Percentiles rank a stretch among this genome's conserved stretches.
Conservation (phyloP, 2,797 vertebrate genomes). For the Miichthys miiuy region DNA sequence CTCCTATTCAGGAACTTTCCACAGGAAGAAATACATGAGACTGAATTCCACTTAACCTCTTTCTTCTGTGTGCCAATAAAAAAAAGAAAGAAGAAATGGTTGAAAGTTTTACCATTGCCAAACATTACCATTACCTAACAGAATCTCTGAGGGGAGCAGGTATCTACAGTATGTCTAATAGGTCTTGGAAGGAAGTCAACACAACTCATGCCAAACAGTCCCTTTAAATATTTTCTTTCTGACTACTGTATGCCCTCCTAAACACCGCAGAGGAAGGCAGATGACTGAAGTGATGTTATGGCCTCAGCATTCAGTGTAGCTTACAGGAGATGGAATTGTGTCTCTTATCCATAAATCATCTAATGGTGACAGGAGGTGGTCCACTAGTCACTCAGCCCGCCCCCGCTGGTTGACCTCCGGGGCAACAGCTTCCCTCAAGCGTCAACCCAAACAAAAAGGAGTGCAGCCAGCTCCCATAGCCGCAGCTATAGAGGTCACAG, state of each 20-base stretch:
- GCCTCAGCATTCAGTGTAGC: slow-evolving; percentile 48
- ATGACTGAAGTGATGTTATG: slow-evolving; percentile 43
- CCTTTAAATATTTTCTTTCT: slow-evolving; percentile 59
- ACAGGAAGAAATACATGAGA: slow-evolving; percentile 72
- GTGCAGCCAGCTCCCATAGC: slow-evolving; percentile 71
- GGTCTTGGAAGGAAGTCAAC: slow-evolving; percentile 56
- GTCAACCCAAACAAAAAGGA: slow-evolving; percentile 75
- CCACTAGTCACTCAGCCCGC: slow-evolving; percentile 63
- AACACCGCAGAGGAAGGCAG: slow-evolving; percentile 28
- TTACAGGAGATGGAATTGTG: slow-evolving; percentile 78
- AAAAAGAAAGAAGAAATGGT: slow-evolving; percentile 35
- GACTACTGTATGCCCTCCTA: slow-evolving; percentile 22
- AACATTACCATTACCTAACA: slow-evolving; percentile 65
- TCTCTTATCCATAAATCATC: slow-evolving; percentile 82
- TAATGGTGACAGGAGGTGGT: slow-evolving; percentile 78
- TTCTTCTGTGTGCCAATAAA: slow-evolving; percentile 52
- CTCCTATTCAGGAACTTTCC: slow-evolving; percentile 77
- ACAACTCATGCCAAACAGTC: slow-evolving; percentile 40
- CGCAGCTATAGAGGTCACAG: slow-evolving; percentile 57
- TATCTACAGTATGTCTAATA: slow-evolving; percentile 64
- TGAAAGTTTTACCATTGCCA: slow-evolving; percentile 49
- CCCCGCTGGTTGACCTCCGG: slow-evolving; percentile 67
- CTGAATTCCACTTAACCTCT: slow-evolving; percentile 71
- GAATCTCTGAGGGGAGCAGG: slow-evolving; percentile 46
- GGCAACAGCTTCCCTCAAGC: slow-evolving; percentile 74